phyloP scores from a whole-genome alignment of 2,113 vertebrate genomes.

The Entelurus aequoreus region DNA sequence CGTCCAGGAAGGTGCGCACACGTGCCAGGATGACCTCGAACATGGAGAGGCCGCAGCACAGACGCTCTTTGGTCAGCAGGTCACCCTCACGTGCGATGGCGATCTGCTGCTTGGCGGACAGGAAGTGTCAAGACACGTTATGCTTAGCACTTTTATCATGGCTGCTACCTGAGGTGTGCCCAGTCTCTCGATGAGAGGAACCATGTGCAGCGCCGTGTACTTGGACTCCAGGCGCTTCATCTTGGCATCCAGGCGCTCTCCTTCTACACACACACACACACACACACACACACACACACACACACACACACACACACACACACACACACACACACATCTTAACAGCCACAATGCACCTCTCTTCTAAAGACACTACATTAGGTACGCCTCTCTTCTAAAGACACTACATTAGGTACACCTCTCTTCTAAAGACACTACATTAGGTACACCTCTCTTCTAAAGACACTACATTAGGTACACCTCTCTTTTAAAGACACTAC shows the following conservation, averaged over 20 bases:
- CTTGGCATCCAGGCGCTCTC: conserved; percentile 94
- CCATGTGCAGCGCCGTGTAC: conserved; percentile 94
- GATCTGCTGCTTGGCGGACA: conserved; percentile 82
- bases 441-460: no score
- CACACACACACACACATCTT: no score
- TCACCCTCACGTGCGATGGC: conserved; percentile 96
- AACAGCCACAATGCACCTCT: no score
- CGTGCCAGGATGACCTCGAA: conserved; percentile 97
- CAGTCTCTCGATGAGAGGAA: conserved; percentile 95
- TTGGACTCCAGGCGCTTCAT: conserved; percentile 98
- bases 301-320: no score
- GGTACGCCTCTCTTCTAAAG: no score
- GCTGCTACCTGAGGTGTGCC: conserved; percentile 87
- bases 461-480: no score
- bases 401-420: no score
- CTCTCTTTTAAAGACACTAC: no score
- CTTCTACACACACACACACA: conserved; percentile 72
- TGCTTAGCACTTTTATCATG: background rate
- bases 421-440: no score
- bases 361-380: no score
- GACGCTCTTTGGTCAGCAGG: conserved; percentile 95
- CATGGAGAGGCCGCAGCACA: conserved; percentile 97
- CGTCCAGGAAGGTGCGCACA: conserved; percentile 92
- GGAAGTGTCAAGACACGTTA: background rate
- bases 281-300: background rate